Conservation (phyloP, 2,888 invertebrate genomes). For the Holacanthella duospinosa region DNA sequence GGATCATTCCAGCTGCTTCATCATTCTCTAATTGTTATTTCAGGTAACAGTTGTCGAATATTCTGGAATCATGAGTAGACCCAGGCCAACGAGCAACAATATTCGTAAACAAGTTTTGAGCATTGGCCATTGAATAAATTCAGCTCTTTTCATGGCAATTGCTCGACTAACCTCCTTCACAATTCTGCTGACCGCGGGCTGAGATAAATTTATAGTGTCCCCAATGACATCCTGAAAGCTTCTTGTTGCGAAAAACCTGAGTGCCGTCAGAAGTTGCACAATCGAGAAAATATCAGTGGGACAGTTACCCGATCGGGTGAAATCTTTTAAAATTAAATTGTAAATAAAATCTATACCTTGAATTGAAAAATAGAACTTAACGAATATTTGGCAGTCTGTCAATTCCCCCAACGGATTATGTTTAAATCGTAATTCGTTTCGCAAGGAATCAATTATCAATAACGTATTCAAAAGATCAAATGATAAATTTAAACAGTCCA, state of each 20-base stretch:
- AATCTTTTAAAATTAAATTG: background rate
- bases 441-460: background rate
- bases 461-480: background rate
- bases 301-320: background rate
- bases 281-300: background rate
- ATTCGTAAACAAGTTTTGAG: constrained; percentile 1
- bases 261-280: constrained; percentile 10
- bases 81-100: constrained; percentile 2
- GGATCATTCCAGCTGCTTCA: background rate
- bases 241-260: constrained; percentile 16
- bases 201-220: constrained; percentile 10
- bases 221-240: constrained; percentile 14
- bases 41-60: background rate
- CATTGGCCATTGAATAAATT: constrained; percentile 14
- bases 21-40: background rate
- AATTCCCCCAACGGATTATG: background rate
- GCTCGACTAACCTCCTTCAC: constrained; percentile 15
- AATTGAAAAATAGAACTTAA: background rate
- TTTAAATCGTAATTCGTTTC: background rate
- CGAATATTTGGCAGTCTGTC: background rate
- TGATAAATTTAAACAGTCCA: too few relatives aligned
- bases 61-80: constrained; percentile 5
- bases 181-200: constrained; percentile 14
- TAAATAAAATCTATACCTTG: background rate
- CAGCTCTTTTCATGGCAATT: constrained; percentile 5